phyloP scores from a whole-genome alignment of 2,888 invertebrate genomes.

The Lasioglossum vierecki region DNA sequence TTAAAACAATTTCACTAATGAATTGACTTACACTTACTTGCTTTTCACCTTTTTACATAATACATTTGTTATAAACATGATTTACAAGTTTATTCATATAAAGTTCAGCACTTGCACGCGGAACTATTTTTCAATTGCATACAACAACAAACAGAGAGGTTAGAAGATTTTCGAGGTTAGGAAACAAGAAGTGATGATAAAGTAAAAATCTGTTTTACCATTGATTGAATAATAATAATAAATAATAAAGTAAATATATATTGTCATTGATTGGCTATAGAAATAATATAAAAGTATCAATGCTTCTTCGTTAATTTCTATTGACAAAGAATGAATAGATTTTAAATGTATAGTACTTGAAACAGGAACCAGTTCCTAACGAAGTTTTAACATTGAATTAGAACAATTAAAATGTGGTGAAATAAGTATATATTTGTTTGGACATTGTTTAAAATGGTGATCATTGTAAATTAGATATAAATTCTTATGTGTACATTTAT shows the following conservation, averaged over 20 bases:
- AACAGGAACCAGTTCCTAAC: background rate
- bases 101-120: background rate
- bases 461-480: background rate
- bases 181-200: background rate
- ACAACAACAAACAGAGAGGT: conserved; percentile 14
- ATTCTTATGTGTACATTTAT: background rate
- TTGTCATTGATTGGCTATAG: background rate
- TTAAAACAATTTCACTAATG: conserved; percentile 1
- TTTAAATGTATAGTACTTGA: background rate
- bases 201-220: conserved; percentile 8
- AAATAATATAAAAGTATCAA: background rate
- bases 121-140: background rate
- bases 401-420: background rate
- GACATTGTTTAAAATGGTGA: background rate
- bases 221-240: background rate
- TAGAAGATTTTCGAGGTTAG: conserved; percentile 15
- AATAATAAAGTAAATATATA: background rate
- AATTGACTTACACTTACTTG: conserved; percentile 87
- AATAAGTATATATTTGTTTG: conserved; percentile 14
- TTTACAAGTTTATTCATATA: background rate
- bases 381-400: background rate
- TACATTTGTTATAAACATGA: conserved; percentile 89
- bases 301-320: background rate
- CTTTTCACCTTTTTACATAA: conserved; percentile 90
- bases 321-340: background rate